A percentile compares a stretch with the other conserved stretches of the same genome.
Evolutionary conservation across 2,888 invertebrate genomes (phyloP).

Genomic region (Plagodis dolabraria): DNA sequence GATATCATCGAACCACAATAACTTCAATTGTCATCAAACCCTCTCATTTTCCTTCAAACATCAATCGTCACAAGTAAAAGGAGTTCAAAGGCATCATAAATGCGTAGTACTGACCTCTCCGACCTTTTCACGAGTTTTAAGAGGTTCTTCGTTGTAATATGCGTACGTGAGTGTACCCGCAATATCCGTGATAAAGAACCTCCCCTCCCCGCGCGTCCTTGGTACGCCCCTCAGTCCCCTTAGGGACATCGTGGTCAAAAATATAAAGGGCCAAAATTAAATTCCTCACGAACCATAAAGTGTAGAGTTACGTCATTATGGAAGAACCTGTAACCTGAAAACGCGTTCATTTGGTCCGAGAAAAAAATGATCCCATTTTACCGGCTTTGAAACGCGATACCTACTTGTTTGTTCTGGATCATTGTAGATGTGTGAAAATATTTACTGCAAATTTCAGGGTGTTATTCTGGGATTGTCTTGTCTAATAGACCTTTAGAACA

Average conservation of each 20-base stretch:
- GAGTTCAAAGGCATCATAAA: conserved; percentile 57
- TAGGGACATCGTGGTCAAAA: conserved; percentile 67
- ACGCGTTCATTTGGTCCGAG: conserved; percentile 18
- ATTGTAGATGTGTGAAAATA: neutral
- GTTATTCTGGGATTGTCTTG: no score
- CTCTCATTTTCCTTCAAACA: conserved; percentile 34
- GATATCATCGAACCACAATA: conserved; percentile 1
- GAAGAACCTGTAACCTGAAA: conserved; percentile 12
- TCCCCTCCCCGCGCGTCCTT: conserved; percentile 26
- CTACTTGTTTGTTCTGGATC: conserved; percentile 20
- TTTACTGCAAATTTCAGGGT: no score
- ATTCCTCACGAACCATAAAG: conserved; percentile 74
- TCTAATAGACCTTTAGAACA: no score
- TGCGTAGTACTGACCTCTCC: conserved; percentile 55
- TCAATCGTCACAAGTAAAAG: conserved; percentile 52
- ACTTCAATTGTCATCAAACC: conserved; percentile 16
- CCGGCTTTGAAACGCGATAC: conserved; percentile 33
- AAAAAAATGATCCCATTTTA: conserved; percentile 25
- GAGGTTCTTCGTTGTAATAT: conserved; percentile 68
- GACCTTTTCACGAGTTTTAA: conserved; percentile 73
- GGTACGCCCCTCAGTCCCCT: conserved; percentile 17
- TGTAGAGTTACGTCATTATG: conserved; percentile 81
- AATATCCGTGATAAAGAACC: conserved; percentile 65
- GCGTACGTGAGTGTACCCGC: conserved; percentile 67
- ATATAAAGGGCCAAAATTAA: conserved; percentile 78